A percentile compares a stretch with the other conserved stretches of the same genome.
Evolutionary conservation across 2,797 vertebrate species (phyloP).

Genomic region (Notamacropus eugenii): DNA sequence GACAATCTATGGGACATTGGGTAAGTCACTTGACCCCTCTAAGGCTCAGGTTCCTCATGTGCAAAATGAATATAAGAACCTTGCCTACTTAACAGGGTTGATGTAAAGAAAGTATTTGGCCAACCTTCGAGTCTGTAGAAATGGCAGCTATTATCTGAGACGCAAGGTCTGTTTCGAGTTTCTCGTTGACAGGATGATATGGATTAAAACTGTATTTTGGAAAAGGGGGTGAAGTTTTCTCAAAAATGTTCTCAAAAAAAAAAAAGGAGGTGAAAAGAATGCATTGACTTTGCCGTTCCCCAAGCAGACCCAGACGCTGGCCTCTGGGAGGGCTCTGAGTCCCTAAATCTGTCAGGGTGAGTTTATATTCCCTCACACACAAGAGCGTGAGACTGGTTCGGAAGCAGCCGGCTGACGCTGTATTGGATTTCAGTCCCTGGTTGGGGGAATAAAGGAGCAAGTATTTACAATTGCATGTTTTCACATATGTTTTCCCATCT

Average conservation of each 20-base stretch:
- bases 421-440: background rate
- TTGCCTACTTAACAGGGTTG: background rate
- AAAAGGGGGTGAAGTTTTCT: background rate
- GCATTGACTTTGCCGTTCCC: background rate
- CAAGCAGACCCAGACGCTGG: background rate
- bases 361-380: background rate
- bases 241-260: background rate
- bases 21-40: background rate
- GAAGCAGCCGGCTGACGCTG: background rate
- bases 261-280: background rate
- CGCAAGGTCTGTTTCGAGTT: background rate
- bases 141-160: background rate
- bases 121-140: background rate
- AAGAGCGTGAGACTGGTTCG: background rate
- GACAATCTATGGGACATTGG: background rate
- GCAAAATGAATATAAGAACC: slow-evolving; percentile 5
- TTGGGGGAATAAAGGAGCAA: background rate
- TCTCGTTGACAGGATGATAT: background rate
- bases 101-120: background rate
- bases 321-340: background rate
- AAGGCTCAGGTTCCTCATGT: slow-evolving; percentile 21
- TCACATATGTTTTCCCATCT: background rate
- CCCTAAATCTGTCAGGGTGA: background rate
- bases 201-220: background rate
- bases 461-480: background rate